Base-by-base conservation (phyloP, 2,113 vertebrate species). In the Promerops cafer region DNA sequence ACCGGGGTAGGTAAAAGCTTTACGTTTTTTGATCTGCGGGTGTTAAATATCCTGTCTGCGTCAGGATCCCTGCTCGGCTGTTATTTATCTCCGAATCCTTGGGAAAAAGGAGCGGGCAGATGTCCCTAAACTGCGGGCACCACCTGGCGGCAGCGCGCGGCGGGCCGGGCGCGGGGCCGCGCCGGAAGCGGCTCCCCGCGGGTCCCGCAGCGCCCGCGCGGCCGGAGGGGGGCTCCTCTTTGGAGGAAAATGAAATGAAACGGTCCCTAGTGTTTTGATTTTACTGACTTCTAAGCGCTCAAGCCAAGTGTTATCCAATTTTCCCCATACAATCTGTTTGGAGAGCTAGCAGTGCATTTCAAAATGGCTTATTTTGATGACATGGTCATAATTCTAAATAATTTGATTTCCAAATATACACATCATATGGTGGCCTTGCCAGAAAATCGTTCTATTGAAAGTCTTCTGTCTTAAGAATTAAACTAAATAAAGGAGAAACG, bases 51-150 rank as follows among this genome's bases (percentile, higher is more conserved):
- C 79, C 45, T 88, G 87, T 64, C 96, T 80, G 83, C 93, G 68
- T 81, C 89, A 86, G 86, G 96, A 91, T 93, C 94, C 95, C 93
- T 27, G 87, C 93, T 84, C 64, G 53, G 87, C 59, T 83, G 85
- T 68, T 92, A 70, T 96, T 97, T 94, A 92, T 96, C 56, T 24
- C n/a, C 4, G 74, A n/a, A 70, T 92, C 89, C 87, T 82, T 4
- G 35, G 52, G 65, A 23, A 13, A 1, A 11, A 42, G 75, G 94
- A 96, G 96, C 84, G 75, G 98, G 95, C 96, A 94, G 93, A 96
- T 93, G 97, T 97, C 98, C 81, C 87, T 92, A 94, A 97, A 93
- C 92, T 87, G 95, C 97, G 96, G 97, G 95, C 95, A 87, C 98
- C 97, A 97, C 97, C 98, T 98, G 97, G 97, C 96, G 98, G 97